A percentile compares a stretch with the other conserved stretches of the same genome.
Evolutionary conservation across 2,113 vertebrate species (phyloP).

Genomic region (Amblyopsis rosae): DNA sequence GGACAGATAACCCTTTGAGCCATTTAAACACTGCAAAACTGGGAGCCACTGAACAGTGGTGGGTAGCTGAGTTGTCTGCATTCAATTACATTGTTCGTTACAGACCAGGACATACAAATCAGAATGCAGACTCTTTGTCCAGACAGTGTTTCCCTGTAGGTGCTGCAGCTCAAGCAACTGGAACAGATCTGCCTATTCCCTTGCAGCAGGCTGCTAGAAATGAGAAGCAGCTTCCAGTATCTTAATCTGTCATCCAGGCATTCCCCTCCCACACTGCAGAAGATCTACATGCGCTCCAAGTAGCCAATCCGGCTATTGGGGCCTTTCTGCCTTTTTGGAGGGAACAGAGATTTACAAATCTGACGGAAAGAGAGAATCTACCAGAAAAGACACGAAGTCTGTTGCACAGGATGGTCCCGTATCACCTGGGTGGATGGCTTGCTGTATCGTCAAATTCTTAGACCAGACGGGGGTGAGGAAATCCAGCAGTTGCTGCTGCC

Average conservation of each 20-base stretch:
- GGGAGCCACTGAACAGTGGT: background rate
- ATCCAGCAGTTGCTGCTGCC: background rate
- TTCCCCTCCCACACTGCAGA: no score
- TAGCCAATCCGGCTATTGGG: background rate
- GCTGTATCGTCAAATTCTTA: background rate
- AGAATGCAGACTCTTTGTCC: conserved; percentile 11
- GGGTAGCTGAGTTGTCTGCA: background rate
- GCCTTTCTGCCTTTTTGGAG: background rate
- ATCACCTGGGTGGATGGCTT: background rate
- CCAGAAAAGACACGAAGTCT: background rate
- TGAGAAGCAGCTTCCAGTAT: background rate
- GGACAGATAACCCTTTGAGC: background rate
- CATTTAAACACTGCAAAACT: conserved; percentile 6
- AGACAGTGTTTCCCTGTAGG: background rate
- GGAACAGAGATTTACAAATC: background rate
- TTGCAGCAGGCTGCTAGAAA: background rate
- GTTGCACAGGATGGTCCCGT: background rate
- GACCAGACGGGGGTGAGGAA: background rate
- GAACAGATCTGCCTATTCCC: background rate
- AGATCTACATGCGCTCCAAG: background rate
- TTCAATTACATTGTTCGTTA: conserved; percentile 12
- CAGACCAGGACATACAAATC: conserved; percentile 1
- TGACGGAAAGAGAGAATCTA: background rate
- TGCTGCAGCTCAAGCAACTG: background rate
- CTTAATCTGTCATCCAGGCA: background rate